Percentiles rank a stretch among this genome's conserved stretches.
These are phyloP conservation scores for Pristionchus mayeri DNA, from an alignment of 2,888 invertebrate species.

Conservation along the genomic window DNA sequence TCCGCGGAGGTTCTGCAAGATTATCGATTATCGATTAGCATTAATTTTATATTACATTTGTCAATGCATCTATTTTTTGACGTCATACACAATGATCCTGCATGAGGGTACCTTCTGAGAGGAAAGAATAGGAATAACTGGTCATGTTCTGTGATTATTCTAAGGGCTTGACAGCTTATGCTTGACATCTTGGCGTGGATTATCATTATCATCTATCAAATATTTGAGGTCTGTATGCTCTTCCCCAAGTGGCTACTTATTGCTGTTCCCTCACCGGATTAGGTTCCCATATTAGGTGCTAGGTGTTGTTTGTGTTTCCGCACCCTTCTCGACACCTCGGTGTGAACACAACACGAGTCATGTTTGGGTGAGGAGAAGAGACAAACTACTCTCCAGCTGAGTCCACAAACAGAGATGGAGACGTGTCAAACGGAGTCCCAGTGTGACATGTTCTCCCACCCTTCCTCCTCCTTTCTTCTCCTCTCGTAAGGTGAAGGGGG, in stretches of 20 bases:
- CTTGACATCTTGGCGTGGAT: no score
- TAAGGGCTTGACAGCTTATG: no score
- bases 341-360: background rate
- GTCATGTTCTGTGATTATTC: no score
- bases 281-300: background rate
- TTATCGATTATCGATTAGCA: background rate
- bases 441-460: conserved; percentile 8
- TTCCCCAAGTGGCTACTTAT: no score
- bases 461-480: background rate
- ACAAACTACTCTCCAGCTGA: conserved; percentile 34
- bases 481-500: conserved; percentile 25
- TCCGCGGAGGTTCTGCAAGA: conserved; percentile 71
- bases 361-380: background rate
- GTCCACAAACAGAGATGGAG: conserved; percentile 27
- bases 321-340: background rate
- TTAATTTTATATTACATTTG: background rate
- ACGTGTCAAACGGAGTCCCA: background rate
- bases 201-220: no score
- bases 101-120: no score
- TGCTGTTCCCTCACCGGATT: no score
- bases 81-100: no score
- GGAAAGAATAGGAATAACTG: no score
- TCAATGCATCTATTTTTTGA: no score
- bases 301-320: conserved; percentile 2
- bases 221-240: no score